Conservation (phyloP, 1,140 invertebrate species). For the Gryon sp. region DNA sequence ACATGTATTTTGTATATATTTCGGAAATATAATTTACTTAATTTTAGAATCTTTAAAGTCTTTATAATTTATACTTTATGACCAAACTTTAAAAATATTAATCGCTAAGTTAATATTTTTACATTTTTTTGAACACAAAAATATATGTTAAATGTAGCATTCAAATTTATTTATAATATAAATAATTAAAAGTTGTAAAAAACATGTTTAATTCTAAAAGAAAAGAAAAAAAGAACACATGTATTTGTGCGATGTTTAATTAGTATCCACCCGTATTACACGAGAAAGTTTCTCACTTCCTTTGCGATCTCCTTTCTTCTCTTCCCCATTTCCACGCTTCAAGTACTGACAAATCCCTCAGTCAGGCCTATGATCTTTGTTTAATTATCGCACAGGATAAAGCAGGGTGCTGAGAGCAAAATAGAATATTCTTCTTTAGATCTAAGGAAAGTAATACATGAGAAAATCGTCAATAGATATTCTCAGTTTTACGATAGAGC, state of each 20-base stretch:
- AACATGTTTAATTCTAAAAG: slow-evolving; percentile 52
- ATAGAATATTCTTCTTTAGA: slow-evolving; percentile 54
- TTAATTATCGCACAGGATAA: slow-evolving; percentile 59
- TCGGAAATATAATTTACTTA: too few species aligned
- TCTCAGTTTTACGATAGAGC: slow-evolving; percentile 30
- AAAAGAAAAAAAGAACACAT: too few species aligned
- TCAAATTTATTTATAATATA: too few species aligned
- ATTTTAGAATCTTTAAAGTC: too few species aligned
- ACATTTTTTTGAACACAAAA: too few species aligned
- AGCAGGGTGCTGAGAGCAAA: slow-evolving; percentile 66
- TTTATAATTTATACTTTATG: too few species aligned
- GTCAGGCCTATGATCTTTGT: slow-evolving; percentile 40
- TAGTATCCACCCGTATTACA: slow-evolving; percentile 61
- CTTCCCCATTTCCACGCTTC: slow-evolving; percentile 67
- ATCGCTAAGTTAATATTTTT: too few species aligned
- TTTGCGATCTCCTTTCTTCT: slow-evolving; percentile 56
- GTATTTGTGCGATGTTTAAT: slow-evolving; percentile 70
- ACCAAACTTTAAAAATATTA: too few species aligned
- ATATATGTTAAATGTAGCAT: too few species aligned
- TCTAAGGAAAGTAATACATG: slow-evolving; percentile 67
- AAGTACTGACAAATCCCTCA: slow-evolving; percentile 57
- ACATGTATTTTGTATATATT: too few species aligned
- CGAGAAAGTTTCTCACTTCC: slow-evolving; percentile 67
- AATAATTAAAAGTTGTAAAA: background rate
- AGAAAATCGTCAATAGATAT: slow-evolving; percentile 57